Percentiles rank a stretch among this genome's conserved stretches.
Evolutionary conservation across 2,888 invertebrate genomes (phyloP).

Genomic region (Acanthosepion esculentum): DNA sequence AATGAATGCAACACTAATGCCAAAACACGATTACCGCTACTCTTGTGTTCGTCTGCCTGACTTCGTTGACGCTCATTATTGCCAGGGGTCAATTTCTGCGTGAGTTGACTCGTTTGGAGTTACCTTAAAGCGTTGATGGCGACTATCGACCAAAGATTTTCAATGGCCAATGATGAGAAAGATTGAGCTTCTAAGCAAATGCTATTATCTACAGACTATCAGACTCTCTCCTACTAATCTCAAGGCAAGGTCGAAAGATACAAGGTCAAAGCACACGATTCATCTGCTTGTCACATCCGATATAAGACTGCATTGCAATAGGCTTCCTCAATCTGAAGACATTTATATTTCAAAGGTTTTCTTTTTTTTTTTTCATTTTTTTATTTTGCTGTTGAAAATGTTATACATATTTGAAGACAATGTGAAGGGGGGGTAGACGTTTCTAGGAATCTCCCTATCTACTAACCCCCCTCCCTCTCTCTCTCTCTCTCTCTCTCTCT

Average conservation of each 20-base stretch:
- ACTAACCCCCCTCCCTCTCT: too few species aligned
- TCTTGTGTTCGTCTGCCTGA: neutral
- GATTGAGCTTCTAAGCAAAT: neutral
- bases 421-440: neutral
- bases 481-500: too few species aligned
- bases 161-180: slow-evolving; percentile 33
- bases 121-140: neutral
- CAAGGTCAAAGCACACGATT: neutral
- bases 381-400: neutral
- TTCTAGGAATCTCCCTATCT: too few species aligned
- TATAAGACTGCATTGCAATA: neutral
- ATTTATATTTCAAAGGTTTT: neutral
- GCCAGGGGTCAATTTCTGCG: neutral
- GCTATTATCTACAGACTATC: neutral
- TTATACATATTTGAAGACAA: neutral
- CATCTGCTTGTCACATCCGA: neutral
- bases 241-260: neutral
- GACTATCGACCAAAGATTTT: neutral
- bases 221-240: neutral
- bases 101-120: neutral
- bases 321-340: neutral
- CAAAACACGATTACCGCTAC: neutral
- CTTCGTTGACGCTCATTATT: neutral
- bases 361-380: neutral
- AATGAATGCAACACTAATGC: neutral